phyloP scores from a whole-genome alignment of 2,113 vertebrate species.

The Trematocara nigrifrons region DNA sequence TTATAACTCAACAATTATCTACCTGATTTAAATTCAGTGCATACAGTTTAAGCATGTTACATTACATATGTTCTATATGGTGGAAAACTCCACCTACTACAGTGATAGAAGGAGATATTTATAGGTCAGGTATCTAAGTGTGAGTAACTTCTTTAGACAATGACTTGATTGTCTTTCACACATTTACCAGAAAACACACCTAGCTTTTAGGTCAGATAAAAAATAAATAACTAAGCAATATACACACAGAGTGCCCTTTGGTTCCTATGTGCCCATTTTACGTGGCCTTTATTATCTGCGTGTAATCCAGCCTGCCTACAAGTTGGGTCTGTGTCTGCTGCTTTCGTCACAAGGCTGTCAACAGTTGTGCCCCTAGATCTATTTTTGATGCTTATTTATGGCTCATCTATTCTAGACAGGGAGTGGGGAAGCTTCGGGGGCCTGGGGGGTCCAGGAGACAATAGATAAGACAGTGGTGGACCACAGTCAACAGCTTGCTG shows the following conservation, averaged over 20 bases:
- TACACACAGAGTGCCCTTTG: neutral
- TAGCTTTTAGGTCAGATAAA: neutral
- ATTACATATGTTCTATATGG: neutral
- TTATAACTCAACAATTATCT: neutral
- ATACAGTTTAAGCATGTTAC: neutral
- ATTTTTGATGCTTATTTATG: constrained; percentile 84
- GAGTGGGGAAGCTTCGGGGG: constrained; percentile 13
- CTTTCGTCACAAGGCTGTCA: constrained; percentile 81
- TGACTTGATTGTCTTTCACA: neutral
- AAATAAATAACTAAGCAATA: neutral
- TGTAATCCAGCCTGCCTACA: constrained; percentile 84
- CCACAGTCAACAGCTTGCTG: constrained; percentile 10
- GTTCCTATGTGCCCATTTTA: constrained; percentile 39
- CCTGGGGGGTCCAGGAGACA: constrained; percentile 56
- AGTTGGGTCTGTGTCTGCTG: constrained; percentile 79
- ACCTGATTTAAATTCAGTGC: neutral
- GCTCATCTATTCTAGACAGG: constrained; percentile 73
- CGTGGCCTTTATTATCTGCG: constrained; percentile 81
- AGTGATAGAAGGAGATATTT: neutral
- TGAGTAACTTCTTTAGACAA: neutral
- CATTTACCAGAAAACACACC: neutral
- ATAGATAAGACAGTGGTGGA: constrained; percentile 63
- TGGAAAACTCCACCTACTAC: neutral
- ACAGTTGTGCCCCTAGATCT: constrained; percentile 86
- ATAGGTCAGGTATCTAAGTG: neutral